Percentiles rank a stretch among this genome's conserved stretches.
Conservation (phyloP, 2,888 invertebrate genomes). For the Diaphora mendica region DNA sequence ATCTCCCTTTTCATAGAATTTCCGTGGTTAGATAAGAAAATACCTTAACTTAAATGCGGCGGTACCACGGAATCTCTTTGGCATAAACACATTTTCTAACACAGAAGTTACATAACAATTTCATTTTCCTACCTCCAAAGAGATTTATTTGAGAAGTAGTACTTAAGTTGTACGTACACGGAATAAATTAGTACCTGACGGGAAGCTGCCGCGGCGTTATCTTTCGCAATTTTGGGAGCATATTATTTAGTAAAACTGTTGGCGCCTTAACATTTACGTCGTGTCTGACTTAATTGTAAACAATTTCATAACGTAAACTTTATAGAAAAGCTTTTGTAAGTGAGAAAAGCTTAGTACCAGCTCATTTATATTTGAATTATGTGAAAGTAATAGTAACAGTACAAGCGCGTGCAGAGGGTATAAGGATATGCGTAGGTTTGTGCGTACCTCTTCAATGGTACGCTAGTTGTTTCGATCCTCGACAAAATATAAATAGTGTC, state of each 20-base stretch:
- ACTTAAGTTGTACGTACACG: slow-evolving; percentile 17
- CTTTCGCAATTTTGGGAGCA: slow-evolving; percentile 14
- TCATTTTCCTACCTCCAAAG: slow-evolving; percentile 27
- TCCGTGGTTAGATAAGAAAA: slow-evolving; percentile 37
- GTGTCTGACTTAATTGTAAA: slow-evolving; percentile 10
- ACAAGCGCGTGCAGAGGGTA: neutral
- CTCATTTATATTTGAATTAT: neutral
- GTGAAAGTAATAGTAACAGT: neutral
- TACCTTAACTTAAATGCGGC: slow-evolving; percentile 24
- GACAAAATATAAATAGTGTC: too few species aligned
- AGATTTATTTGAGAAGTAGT: slow-evolving; percentile 25
- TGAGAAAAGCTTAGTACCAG: neutral
- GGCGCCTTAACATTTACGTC: slow-evolving; percentile 2
- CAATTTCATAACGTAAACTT: slow-evolving; percentile 2
- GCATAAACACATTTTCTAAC: slow-evolving; percentile 18
- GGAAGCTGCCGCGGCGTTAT: slow-evolving; percentile 19
- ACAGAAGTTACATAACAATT: slow-evolving; percentile 21
- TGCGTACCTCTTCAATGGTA: too few species aligned
- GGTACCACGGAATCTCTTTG: slow-evolving; percentile 33
- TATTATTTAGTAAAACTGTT: slow-evolving; percentile 15
- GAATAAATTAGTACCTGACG: slow-evolving; percentile 29
- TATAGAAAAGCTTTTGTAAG: neutral
- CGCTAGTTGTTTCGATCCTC: too few species aligned
- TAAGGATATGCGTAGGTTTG: too few species aligned
- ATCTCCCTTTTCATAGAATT: slow-evolving; percentile 40